Conservation (phyloP, 2,113 vertebrate species). For the Calcarius ornatus region DNA sequence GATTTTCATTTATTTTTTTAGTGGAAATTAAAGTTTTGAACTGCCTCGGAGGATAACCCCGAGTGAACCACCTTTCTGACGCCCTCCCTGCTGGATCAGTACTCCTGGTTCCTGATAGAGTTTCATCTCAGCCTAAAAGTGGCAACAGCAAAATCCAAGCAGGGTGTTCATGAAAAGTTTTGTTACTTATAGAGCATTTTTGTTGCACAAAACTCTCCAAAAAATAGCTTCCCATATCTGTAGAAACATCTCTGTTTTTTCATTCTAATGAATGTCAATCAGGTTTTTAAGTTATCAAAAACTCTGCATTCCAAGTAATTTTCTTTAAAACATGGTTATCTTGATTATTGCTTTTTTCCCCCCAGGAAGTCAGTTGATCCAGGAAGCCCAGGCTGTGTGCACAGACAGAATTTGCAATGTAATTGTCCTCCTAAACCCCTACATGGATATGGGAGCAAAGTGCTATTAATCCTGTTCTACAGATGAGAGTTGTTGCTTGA, state of each 20-base stretch:
- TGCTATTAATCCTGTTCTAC: not conserved
- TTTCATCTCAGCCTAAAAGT: not conserved
- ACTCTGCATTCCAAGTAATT: not conserved
- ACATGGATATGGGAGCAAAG: not conserved
- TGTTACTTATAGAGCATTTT: rapidly evolving
- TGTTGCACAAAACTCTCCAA: not conserved
- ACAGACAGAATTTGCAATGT: not conserved
- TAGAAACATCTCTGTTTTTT: not conserved
- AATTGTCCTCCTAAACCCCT: not conserved
- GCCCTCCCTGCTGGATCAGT: not conserved
- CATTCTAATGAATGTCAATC: not conserved
- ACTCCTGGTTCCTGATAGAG: not conserved
- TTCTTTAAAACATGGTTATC: not conserved
- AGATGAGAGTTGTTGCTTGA: not conserved
- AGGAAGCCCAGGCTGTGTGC: not conserved
- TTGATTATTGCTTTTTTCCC: not conserved
- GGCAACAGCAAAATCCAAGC: not conserved
- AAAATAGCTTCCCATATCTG: not conserved
- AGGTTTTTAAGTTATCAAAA: not conserved
- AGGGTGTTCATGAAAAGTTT: not conserved
- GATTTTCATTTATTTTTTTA: not conserved
- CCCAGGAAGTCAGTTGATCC: not conserved
- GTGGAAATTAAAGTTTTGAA: not conserved
- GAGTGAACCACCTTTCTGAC: not conserved
- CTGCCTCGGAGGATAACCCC: not conserved